phyloP scores from a whole-genome alignment of 2,797 vertebrate species.

The Tragopan temminckii region DNA sequence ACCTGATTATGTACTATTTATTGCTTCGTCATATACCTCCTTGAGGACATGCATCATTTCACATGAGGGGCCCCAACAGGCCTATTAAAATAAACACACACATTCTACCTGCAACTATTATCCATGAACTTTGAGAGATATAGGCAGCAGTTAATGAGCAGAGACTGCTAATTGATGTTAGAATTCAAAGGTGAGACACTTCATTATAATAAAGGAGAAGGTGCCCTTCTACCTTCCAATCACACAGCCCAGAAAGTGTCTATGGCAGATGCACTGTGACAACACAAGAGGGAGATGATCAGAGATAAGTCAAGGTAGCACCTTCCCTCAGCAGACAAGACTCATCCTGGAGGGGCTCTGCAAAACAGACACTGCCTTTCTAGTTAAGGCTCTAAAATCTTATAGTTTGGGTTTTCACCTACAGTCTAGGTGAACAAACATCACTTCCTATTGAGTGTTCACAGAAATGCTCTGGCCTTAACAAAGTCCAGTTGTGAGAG shows the following conservation, averaged over 20 bases:
- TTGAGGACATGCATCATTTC: neutral
- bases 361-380: neutral
- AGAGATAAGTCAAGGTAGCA: neutral
- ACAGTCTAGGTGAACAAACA: neutral
- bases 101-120: neutral
- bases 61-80: constrained; percentile 16
- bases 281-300: neutral
- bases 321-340: neutral
- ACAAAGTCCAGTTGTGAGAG: neutral
- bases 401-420: neutral
- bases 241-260: neutral
- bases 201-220: neutral
- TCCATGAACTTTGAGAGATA: neutral
- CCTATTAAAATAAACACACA: constrained; percentile 11
- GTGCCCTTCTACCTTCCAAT: constrained; percentile 4
- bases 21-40: neutral
- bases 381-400: neutral
- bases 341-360: neutral
- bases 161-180: constrained; percentile 14
- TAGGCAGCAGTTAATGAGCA: constrained; percentile 38
- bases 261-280: constrained; percentile 1
- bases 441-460: neutral
- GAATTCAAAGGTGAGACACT: neutral
- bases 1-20: constrained; percentile 20
- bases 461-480: neutral